Percentiles rank a stretch among this genome's conserved stretches.
These are phyloP conservation scores for Linyphia triangularis DNA, from an alignment of 2,888 invertebrate genomes.

Conservation along the genomic window DNA sequence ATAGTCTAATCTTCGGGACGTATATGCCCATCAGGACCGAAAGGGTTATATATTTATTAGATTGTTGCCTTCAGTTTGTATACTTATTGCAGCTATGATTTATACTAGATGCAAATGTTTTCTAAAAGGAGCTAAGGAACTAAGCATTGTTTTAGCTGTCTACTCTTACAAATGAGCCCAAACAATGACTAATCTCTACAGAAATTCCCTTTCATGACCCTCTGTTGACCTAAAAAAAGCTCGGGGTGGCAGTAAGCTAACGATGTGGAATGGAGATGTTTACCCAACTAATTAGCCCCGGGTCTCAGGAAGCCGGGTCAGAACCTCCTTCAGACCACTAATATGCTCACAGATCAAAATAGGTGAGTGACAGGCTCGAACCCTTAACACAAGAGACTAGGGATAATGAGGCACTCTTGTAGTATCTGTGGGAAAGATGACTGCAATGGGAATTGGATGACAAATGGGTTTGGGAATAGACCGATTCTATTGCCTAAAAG, in stretches of 20 bases:
- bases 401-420: conserved; percentile 37
- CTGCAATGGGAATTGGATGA: conserved; percentile 29
- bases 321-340: conserved; percentile 47
- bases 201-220: no score
- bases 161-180: no score
- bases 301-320: conserved; percentile 65
- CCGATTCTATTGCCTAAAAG: background rate
- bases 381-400: background rate
- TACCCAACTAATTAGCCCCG: conserved; percentile 67
- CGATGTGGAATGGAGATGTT: conserved; percentile 70
- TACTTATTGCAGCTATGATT: no score
- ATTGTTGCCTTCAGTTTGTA: no score
- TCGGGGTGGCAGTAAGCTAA: conserved; percentile 32
- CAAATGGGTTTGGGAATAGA: conserved; percentile 34
- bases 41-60: no score
- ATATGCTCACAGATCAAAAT: conserved; percentile 45
- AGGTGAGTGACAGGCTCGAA: conserved; percentile 46
- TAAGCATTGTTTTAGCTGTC: no score
- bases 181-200: no score
- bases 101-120: no score
- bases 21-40: no score
- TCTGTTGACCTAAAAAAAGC: background rate
- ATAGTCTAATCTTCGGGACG: no score
- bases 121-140: no score
- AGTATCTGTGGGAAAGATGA: conserved; percentile 38